Conservation (phyloP, 64 coral and sea anemone species). For the Actinia equina region DNA sequence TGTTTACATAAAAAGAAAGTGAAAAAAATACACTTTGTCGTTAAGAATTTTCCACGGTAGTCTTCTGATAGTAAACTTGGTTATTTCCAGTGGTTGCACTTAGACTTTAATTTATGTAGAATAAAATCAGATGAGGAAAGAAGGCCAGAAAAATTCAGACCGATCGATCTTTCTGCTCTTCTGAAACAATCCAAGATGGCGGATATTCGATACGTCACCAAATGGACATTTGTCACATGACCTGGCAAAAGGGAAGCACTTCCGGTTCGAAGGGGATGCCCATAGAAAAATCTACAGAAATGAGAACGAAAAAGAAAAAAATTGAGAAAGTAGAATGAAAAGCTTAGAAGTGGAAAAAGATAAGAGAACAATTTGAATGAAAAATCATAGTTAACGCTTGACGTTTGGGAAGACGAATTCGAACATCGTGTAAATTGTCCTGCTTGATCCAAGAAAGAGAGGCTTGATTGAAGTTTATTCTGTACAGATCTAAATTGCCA, state of each 20-base stretch:
- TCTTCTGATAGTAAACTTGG: background rate
- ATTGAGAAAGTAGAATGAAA: too few relatives aligned
- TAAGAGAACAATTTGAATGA: too few relatives aligned
- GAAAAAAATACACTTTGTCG: background rate
- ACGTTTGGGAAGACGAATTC: too few relatives aligned
- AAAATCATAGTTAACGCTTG: too few relatives aligned
- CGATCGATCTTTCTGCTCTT: background rate
- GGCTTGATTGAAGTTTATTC: too few relatives aligned
- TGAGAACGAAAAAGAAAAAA: too few relatives aligned
- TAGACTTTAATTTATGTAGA: background rate
- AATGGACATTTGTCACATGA: background rate
- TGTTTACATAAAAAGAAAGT: slow-evolving; percentile 6
- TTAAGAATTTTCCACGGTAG: background rate
- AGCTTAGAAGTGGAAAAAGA: too few relatives aligned
- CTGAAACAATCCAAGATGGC: background rate
- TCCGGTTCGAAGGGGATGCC: background rate
- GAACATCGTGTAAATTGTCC: too few relatives aligned
- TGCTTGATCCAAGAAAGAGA: too few relatives aligned
- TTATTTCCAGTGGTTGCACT: background rate
- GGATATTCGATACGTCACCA: background rate
- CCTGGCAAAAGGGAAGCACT: background rate
- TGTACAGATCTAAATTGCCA: too few relatives aligned
- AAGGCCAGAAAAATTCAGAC: background rate
- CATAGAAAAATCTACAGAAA: background rate
- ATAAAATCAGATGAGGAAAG: background rate